Evolutionary conservation across 2,888 invertebrate genomes (phyloP).

Genomic region (Helobdella robusta): DNA sequence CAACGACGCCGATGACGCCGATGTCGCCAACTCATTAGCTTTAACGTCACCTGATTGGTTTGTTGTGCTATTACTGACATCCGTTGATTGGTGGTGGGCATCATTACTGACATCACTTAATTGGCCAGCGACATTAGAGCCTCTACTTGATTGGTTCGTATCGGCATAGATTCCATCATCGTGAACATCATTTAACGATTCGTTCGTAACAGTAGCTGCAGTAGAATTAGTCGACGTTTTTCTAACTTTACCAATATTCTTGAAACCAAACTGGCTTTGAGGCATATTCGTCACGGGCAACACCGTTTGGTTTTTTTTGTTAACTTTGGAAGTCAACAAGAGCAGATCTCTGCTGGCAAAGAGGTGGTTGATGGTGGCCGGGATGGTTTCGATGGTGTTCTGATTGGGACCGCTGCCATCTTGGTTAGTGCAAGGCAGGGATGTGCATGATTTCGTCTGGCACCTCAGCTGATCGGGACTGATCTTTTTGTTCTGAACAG

Average conservation of each 20-base stretch:
- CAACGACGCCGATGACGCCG: not conserved
- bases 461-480: slow-evolving; percentile 3
- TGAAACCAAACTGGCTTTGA: slow-evolving; percentile 22
- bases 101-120: not conserved
- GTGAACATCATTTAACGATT: not conserved
- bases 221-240: not conserved
- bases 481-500: slow-evolving; percentile 1
- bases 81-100: not conserved
- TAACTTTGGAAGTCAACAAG: slow-evolving; percentile 27
- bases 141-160: not conserved
- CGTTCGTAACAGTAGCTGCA: not conserved
- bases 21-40: not conserved
- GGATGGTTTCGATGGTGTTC: slow-evolving; percentile 38
- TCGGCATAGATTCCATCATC: not conserved
- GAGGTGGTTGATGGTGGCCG: slow-evolving; percentile 46
- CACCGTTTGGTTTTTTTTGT: slow-evolving; percentile 34
- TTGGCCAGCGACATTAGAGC: not conserved
- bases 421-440: not conserved
- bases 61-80: not conserved
- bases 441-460: too few relatives aligned
- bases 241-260: not conserved
- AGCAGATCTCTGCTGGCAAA: slow-evolving; percentile 40
- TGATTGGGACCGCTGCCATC: slow-evolving; percentile 16
- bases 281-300: slow-evolving; percentile 41
- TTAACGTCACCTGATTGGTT: not conserved